Conservation (phyloP, 1,140 invertebrate species). For the Euwallacea fornicatus region DNA sequence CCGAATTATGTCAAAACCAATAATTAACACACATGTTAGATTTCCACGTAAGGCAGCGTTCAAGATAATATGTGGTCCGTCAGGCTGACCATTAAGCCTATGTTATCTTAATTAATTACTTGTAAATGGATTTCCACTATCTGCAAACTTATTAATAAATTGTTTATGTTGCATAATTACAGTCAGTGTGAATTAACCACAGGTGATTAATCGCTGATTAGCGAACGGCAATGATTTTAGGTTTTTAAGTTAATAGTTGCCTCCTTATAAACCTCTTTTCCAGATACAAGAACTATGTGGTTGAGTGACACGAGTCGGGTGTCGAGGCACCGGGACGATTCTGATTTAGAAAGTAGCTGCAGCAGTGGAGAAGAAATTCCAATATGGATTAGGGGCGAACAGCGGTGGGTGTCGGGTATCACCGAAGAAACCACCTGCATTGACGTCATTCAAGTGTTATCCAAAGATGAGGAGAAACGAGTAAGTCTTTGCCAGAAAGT, state of each 20-base stretch:
- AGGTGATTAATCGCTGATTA: conserved; percentile 10
- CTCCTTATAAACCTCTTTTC: too few species aligned
- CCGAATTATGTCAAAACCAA: conserved; percentile 1
- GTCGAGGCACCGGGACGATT: conserved; percentile 39
- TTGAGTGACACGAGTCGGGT: conserved; percentile 39
- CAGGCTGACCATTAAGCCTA: not conserved
- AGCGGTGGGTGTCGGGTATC: conserved; percentile 78
- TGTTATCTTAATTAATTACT: conserved; percentile 11
- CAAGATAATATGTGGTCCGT: not conserved
- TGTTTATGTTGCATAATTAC: conserved; percentile 6
- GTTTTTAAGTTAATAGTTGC: too few species aligned
- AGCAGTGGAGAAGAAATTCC: conserved; percentile 67
- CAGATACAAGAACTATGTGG: conserved; percentile 43
- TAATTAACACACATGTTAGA: not conserved
- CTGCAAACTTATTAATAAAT: conserved; percentile 17
- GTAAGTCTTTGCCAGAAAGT: conserved; percentile 38
- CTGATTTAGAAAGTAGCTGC: conserved; percentile 48
- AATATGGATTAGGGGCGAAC: conserved; percentile 72
- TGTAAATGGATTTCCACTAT: conserved; percentile 4
- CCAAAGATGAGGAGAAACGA: conserved; percentile 54
- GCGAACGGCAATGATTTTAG: not conserved
- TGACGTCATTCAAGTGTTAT: conserved; percentile 72
- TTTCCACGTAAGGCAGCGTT: not conserved
- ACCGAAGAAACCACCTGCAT: conserved; percentile 74
- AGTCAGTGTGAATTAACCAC: conserved; percentile 17